These are phyloP conservation scores for Pseudococcus viburni DNA, from an alignment of 2,888 invertebrate species.

Conservation along the genomic window DNA sequence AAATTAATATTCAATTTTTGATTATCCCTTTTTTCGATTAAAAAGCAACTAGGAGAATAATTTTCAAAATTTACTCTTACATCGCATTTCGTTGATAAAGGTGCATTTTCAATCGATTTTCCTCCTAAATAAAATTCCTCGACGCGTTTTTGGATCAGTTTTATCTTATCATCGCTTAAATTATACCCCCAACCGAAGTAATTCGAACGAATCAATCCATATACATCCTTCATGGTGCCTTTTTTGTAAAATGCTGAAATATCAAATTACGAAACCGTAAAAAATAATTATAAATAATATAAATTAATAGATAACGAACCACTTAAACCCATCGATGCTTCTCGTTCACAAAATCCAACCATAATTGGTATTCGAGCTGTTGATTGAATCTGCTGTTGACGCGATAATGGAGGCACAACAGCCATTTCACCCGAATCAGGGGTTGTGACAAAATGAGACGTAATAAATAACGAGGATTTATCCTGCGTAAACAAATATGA, in stretches of 20 bases:
- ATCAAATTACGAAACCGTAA: not conserved
- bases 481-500: not conserved
- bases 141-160: not conserved
- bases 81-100: not conserved
- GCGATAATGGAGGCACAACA: not conserved
- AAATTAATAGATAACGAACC: not conserved
- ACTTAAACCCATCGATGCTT: not conserved
- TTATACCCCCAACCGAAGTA: not conserved
- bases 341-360: slow-evolving; percentile 2
- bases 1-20: too few species aligned
- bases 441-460: not conserved
- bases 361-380: not conserved
- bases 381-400: not conserved
- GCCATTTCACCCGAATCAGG: not conserved
- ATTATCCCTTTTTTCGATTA: too few species aligned
- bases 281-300: not conserved
- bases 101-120: not conserved
- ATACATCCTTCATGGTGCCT: not conserved
- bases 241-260: not conserved
- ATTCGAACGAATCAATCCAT: not conserved
- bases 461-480: not conserved
- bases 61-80: not conserved
- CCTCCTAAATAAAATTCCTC: not conserved
- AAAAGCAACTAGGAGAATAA: too few species aligned
- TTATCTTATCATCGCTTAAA: not conserved